Base-by-base conservation (phyloP, 1,140 invertebrate species). In the Drosophila parvula region DNA sequence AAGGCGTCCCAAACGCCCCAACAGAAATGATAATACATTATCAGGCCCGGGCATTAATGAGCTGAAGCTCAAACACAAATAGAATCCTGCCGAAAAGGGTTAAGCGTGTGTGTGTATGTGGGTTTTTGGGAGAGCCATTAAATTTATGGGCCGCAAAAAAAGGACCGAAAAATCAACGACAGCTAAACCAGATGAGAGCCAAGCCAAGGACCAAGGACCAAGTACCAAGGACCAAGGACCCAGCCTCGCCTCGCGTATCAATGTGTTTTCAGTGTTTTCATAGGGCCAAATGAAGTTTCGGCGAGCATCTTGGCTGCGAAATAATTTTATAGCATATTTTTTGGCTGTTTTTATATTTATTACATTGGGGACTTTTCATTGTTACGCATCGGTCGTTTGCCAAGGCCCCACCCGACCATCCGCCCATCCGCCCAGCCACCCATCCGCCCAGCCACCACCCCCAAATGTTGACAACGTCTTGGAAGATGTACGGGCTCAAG, bases 291-390 rank as follows among this genome's bases (percentile, higher is more conserved):
- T 71, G 30, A 71, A 73, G 67, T 71, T 73, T 73, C 50, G n/a
- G 32, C 36, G 22, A 63, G 63, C 51, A 51, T 51, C 78, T 61
- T 63, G 75, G 67, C 60, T 78, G 74, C 34, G 34, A 82, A 88
- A 89, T 88, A 90, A 90, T 90, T 90, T 90, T 86, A 90, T 90
- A 83, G 88, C 82, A 90, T 84, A 90, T 88, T 90, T 90, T 90
- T 90, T 76, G 88, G 88, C 82, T 90, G 88, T 90, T 90, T 90
- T 90, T 90, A 90, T 90, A 90, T 90, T 90, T 90, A 90, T 90
- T 90, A 90, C 88, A 78, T 90, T 77, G 88, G 88, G 88, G 88
- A 90, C 75, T 90, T 82, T 86, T 78, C 80, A 89, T 88, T 88
- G 84, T 75, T 88, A 89, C 84, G 86, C 82, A 86, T 90, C 86